These are phyloP conservation scores for Venustoraphidia nigricollis DNA, from an alignment of 2,888 invertebrate species.

Conservation along the genomic window DNA sequence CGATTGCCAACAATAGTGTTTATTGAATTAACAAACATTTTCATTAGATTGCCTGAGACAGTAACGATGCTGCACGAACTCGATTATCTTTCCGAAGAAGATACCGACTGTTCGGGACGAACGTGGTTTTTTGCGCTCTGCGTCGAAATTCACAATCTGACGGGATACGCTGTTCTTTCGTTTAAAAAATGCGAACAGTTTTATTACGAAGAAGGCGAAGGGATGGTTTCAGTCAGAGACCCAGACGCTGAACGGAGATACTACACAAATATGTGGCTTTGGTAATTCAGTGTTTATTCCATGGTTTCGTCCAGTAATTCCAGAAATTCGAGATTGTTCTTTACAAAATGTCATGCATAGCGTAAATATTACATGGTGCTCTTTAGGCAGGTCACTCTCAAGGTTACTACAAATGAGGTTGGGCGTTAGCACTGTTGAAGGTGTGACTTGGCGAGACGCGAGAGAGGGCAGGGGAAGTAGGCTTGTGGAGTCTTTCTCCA, in stretches of 20 bases:
- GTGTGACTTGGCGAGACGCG: too few species aligned
- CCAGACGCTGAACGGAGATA: constrained; percentile 37
- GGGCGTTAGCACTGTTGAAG: too few species aligned
- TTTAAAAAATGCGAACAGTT: constrained; percentile 34
- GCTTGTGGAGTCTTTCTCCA: too few species aligned
- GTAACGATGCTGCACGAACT: constrained; percentile 28
- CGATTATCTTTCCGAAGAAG: constrained; percentile 17
- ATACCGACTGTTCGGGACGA: constrained; percentile 25
- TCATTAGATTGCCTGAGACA: constrained; percentile 25
- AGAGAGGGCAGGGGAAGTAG: too few species aligned
- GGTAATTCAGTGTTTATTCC: constrained; percentile 24
- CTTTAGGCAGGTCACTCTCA: too few species aligned
- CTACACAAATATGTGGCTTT: constrained; percentile 41
- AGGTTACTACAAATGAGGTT: too few species aligned
- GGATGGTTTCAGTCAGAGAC: constrained; percentile 27
- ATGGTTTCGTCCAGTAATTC: too few species aligned
- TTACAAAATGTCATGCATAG: too few species aligned
- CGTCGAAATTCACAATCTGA: constrained; percentile 40
- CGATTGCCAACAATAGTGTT: too few species aligned
- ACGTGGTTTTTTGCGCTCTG: constrained; percentile 45
- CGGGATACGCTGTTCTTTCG: constrained; percentile 36
- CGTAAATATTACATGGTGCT: too few species aligned
- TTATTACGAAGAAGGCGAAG: constrained; percentile 36
- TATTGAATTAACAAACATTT: constrained; percentile 7
- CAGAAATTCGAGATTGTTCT: too few species aligned